phyloP scores from a whole-genome alignment of 2,888 invertebrate genomes.

The Drosophila tanythrix region DNA sequence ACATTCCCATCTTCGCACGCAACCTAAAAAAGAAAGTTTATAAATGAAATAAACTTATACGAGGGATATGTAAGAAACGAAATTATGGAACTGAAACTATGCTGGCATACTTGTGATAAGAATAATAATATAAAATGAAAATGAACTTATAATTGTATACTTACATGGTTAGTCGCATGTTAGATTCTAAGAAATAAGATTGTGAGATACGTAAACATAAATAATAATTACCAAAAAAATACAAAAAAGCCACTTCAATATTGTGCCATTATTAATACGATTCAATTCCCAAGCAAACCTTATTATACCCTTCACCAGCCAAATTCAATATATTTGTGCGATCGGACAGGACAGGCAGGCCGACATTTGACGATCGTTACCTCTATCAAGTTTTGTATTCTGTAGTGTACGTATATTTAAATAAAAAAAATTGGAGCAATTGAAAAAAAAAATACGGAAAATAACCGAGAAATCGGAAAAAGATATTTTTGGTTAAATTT shows the following conservation, averaged over 20 bases:
- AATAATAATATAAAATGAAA: conserved; percentile 25
- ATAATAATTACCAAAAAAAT: conserved; percentile 47
- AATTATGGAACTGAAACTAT: conserved; percentile 9
- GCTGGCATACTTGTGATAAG: background rate
- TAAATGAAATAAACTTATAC: conserved; percentile 10
- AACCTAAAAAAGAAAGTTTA: conserved; percentile 58
- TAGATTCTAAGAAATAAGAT: conserved; percentile 75
- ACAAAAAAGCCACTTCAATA: conserved; percentile 40
- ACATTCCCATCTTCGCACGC: conserved; percentile 51
- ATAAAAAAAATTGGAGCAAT: conserved; percentile 1
- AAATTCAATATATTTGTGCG: conserved; percentile 21
- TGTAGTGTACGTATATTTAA: conserved; percentile 1
- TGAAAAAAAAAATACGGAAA: background rate
- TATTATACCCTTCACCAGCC: conserved; percentile 16
- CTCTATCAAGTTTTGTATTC: conserved; percentile 24
- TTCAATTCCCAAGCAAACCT: conserved; percentile 11
- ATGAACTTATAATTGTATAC: conserved; percentile 61
- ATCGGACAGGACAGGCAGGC: conserved; percentile 46
- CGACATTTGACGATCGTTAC: conserved; percentile 10
- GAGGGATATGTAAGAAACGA: conserved; percentile 9
- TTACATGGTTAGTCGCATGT: conserved; percentile 79
- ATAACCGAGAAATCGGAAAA: conserved; percentile 7
- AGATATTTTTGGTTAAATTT: background rate
- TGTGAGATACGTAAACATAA: conserved; percentile 62
- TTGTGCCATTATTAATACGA: conserved; percentile 42